Conservation (phyloP, 2,888 invertebrate species). For the Pandemis heparana region DNA sequence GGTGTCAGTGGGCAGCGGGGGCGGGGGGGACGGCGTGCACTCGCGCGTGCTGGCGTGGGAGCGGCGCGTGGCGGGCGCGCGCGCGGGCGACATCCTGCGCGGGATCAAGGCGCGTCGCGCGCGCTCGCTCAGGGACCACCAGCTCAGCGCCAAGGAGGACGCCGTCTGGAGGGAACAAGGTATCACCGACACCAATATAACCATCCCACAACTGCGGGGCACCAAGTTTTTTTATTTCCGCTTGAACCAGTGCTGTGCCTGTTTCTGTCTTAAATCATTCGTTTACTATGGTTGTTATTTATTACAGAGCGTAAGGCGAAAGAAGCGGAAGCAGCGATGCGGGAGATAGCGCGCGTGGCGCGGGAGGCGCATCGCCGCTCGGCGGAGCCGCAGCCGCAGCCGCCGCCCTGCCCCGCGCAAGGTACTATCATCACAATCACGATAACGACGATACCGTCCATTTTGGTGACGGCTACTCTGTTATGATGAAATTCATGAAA, state of each 20-base stretch:
- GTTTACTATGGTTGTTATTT: not conserved
- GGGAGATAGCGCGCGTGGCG: constrained; percentile 89
- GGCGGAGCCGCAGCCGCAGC: constrained; percentile 70
- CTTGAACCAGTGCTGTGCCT: too few species aligned
- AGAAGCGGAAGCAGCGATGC: constrained; percentile 88
- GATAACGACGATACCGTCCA: too few species aligned
- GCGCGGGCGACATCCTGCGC: constrained; percentile 87
- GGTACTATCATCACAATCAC: constrained; percentile 28
- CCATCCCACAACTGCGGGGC: too few species aligned
- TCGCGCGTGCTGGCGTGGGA: constrained; percentile 89
- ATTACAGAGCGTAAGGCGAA: constrained; percentile 88
- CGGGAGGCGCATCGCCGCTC: constrained; percentile 88
- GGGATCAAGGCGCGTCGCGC: constrained; percentile 86
- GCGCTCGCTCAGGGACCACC: constrained; percentile 81
- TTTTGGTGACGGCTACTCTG: not conserved
- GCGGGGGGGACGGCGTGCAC: constrained; percentile 78
- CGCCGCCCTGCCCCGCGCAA: constrained; percentile 53
- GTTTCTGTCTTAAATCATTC: too few species aligned
- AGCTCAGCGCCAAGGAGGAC: constrained; percentile 86
- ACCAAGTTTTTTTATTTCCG: too few species aligned
- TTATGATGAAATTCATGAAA: not conserved
- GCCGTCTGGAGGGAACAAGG: constrained; percentile 89
- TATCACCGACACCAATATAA: constrained; percentile 51
- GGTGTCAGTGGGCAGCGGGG: constrained; percentile 60
- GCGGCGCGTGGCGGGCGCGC: constrained; percentile 87